phyloP scores from a whole-genome alignment of 1,140 invertebrate species.

The Brachionus manjavacas region DNA sequence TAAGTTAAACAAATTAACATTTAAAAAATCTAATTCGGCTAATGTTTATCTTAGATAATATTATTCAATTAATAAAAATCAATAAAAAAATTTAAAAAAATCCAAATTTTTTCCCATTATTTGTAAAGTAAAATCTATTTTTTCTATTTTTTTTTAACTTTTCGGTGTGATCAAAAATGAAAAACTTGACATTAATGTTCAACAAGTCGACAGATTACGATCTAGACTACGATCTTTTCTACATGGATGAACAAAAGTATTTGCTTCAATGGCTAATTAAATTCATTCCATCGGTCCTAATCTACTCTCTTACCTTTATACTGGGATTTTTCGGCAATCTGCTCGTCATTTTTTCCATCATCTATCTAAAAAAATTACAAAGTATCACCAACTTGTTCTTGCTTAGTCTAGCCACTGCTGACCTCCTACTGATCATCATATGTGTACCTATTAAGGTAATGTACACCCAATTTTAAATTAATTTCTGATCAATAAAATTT shows the following conservation, averaged over 20 bases:
- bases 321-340: constrained; percentile 34
- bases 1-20: not conserved
- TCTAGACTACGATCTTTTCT: not conserved
- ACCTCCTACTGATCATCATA: constrained; percentile 67
- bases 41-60: constrained; percentile 34
- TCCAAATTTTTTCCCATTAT: not conserved
- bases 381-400: constrained; percentile 41
- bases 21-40: not conserved
- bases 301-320: constrained; percentile 15
- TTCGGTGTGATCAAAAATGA: not conserved
- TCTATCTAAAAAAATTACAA: constrained; percentile 32
- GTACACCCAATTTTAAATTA: not conserved
- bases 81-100: constrained; percentile 6
- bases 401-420: constrained; percentile 66
- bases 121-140: not conserved
- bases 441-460: constrained; percentile 72
- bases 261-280: not conserved
- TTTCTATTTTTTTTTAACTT: not conserved
- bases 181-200: not conserved
- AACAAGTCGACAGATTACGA: not conserved
- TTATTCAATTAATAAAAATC: constrained; percentile 39
- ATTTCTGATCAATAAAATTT: not conserved
- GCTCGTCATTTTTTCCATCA: constrained; percentile 29
- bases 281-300: constrained; percentile 13
- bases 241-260: not conserved